Evolutionary conservation across 2,113 vertebrate genomes (phyloP).

Genomic region (Oxygymnocypris stewartii): DNA sequence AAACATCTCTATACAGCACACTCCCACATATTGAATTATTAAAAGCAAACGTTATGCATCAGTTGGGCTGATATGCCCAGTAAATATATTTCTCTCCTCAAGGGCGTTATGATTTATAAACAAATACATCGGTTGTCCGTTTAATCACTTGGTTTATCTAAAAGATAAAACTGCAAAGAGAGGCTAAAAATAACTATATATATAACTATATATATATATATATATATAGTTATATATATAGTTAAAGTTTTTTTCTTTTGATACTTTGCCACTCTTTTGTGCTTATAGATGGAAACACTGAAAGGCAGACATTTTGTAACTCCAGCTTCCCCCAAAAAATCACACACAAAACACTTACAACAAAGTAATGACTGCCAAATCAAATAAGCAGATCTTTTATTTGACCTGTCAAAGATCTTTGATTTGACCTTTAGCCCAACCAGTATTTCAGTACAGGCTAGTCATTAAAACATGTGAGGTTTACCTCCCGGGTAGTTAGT

Average conservation of each 20-base stretch:
- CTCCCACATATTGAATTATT: conserved; percentile 22
- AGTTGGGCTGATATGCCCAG: background rate
- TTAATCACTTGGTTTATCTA: background rate
- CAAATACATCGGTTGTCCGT: background rate
- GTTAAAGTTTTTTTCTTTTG: background rate
- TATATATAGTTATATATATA: background rate
- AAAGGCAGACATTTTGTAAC: background rate
- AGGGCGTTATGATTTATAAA: background rate
- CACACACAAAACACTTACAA: conserved; percentile 35
- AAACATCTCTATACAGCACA: background rate
- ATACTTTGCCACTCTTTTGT: background rate
- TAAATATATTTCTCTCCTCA: conserved; percentile 24
- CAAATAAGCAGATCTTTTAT: conserved; percentile 57
- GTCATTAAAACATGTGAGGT: conserved; percentile 56
- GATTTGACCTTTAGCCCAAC: conserved; percentile 55
- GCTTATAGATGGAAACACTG: background rate
- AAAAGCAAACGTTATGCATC: conserved; percentile 32
- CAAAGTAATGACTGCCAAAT: conserved; percentile 52
- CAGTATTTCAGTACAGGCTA: conserved; percentile 28
- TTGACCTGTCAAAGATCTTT: conserved; percentile 52
- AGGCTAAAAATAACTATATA: background rate
- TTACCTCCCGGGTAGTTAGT: conserved; percentile 54
- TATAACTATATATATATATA: too few species aligned
- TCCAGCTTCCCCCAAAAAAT: conserved; percentile 19
- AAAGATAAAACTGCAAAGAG: background rate